Base-by-base conservation (phyloP, 2,113 vertebrate genomes). In the Limnothrissa miodon region DNA sequence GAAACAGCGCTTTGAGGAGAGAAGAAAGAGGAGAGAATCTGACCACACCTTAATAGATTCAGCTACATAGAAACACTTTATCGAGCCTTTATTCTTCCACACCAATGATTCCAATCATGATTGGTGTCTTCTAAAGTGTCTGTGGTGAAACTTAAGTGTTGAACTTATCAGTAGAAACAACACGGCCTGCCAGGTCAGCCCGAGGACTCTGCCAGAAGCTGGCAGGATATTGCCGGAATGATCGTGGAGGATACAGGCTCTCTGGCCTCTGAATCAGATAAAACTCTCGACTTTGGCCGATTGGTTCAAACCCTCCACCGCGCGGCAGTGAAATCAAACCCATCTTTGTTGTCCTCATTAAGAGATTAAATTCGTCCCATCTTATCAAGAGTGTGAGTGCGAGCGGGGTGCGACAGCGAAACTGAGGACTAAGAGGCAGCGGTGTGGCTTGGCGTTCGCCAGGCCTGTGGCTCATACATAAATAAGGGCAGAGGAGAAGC, bases 1-100 rank as follows among this genome's bases (percentile, higher is more conserved):
- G 90, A 99, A 99, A 92, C 97, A 99, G 78, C 96, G 96, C 98
- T 99, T 90, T 2, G 87, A 88, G 86, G 78, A 13, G 45, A 82
- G 39, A n/a, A 74, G 21, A 56, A 17, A 48, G 10, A 5, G 51
- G 59, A 62, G 25, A 62, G 59, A 62, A 29, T 62, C 9, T 11
- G n/a, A 62, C 25, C n/a, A 25, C 59, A 8, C 29, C n/a, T 29
- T 62, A 4, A 19, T 1, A 62, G 29, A 62, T 8, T 1, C n/a
- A 25, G 6, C 56, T 62, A 62, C n/a, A 9, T 62, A 10, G 10
- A 5, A 62, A 29, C 7, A 29, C 59, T 56, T 29, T 7, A 62
- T 29, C 25, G 8, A 11, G 1, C 36, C 13, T 74, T 25, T 29
- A 10, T 33, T 74, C 23, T 56, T 56, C 53, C 25, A 56, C 33